These are phyloP conservation scores for Ormyrus pomaceus DNA, from an alignment of 2,888 invertebrate species.

Conservation along the genomic window DNA sequence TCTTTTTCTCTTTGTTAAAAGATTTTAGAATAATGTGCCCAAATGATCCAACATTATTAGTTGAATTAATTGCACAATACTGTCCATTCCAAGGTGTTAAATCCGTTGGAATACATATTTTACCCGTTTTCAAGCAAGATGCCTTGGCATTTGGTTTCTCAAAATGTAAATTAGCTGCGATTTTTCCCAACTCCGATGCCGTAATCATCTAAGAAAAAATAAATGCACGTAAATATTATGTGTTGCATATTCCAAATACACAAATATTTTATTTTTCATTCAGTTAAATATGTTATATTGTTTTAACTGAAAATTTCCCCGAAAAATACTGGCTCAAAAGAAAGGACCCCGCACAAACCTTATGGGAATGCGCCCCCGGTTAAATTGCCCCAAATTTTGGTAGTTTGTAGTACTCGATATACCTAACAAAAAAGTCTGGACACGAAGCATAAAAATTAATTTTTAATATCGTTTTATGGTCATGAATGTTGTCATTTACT, in stretches of 20 bases:
- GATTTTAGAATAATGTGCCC: conserved; percentile 83
- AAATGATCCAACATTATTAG: conserved; percentile 94
- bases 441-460: too few species aligned
- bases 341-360: too few species aligned
- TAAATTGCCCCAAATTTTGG: too few species aligned
- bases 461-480: too few species aligned
- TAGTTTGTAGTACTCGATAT: too few species aligned
- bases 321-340: too few species aligned
- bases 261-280: conserved; percentile 7
- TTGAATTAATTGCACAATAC: conserved; percentile 88
- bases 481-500: too few species aligned
- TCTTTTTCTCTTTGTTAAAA: conserved; percentile 79
- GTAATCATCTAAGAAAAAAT: conserved; percentile 47
- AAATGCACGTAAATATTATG: neutral
- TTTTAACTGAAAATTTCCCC: too few species aligned
- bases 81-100: conserved; percentile 81
- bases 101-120: conserved; percentile 54
- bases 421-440: too few species aligned
- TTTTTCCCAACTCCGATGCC: conserved; percentile 63
- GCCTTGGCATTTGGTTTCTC: conserved; percentile 69
- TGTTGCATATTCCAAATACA: neutral
- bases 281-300: neutral
- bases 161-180: conserved; percentile 79
- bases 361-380: too few species aligned
- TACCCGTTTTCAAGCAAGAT: conserved; percentile 54